Evolutionary conservation across 2,888 invertebrate genomes (phyloP).

Genomic region (Drosophila gaucha): DNA sequence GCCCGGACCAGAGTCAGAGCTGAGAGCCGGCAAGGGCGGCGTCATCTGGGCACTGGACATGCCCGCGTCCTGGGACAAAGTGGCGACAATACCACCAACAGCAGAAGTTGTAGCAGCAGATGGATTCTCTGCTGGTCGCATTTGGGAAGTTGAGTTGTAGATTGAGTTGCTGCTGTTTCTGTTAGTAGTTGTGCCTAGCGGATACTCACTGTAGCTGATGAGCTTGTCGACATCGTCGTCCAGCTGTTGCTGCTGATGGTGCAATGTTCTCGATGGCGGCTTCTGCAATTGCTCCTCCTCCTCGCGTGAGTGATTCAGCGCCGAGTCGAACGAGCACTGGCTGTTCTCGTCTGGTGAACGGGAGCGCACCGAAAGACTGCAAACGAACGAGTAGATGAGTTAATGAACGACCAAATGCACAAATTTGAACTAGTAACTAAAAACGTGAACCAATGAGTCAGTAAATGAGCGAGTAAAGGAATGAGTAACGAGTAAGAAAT

Average conservation of each 20-base stretch:
- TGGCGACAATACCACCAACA: background rate
- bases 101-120: conserved; percentile 17
- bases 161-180: conserved; percentile 12
- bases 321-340: conserved; percentile 92
- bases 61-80: conserved; percentile 27
- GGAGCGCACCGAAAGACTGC: conserved; percentile 89
- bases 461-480: background rate
- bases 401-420: too few relatives aligned
- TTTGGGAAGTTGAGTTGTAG: conserved; percentile 13
- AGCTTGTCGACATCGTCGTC: conserved; percentile 81
- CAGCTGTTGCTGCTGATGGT: conserved; percentile 37
- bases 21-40: conserved; percentile 4
- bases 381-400: background rate
- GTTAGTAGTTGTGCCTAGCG: conserved; percentile 14
- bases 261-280: conserved; percentile 30
- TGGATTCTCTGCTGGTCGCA: conserved; percentile 35
- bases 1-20: conserved; percentile 1
- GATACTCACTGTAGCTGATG: conserved; percentile 80
- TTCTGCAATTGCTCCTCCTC: conserved; percentile 87
- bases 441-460: background rate
- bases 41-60: conserved; percentile 22
- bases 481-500: background rate
- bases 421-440: background rate
- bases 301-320: conserved; percentile 94
- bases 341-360: conserved; percentile 90